Conservation (phyloP, 2,113 vertebrate species). For the Apodemus speciosus region DNA sequence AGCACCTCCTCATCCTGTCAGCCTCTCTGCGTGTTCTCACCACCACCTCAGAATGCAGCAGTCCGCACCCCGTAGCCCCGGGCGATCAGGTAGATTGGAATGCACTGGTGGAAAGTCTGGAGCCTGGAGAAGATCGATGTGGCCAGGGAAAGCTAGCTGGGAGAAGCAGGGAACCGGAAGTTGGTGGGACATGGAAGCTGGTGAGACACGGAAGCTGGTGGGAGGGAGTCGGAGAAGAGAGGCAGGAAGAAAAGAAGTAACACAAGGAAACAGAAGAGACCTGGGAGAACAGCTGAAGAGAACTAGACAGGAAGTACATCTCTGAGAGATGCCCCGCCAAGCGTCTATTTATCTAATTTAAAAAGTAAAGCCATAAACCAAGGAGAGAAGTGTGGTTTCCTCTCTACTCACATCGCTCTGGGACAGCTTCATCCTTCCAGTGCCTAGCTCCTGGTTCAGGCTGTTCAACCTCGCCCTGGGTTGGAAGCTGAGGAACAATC, state of each 20-base stretch:
- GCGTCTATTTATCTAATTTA: conserved; percentile 72
- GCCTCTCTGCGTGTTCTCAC: rapidly evolving
- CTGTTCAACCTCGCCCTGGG: neutral
- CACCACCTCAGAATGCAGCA: neutral
- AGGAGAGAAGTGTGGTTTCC: conserved; percentile 35
- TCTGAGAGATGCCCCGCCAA: conserved; percentile 28
- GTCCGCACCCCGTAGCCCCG: neutral
- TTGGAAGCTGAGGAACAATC: neutral
- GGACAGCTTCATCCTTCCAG: neutral
- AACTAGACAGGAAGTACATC: conserved; percentile 24
- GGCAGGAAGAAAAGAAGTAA: neutral
- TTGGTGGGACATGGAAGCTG: neutral
- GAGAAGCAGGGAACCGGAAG: conserved; percentile 9
- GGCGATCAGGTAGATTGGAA: neutral
- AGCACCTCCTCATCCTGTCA: neutral
- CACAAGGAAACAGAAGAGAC: conserved; percentile 33
- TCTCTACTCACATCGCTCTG: conserved; percentile 10
- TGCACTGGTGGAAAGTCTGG: neutral
- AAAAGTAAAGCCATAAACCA: conserved; percentile 68
- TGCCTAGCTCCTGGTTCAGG: neutral
- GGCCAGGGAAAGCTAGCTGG: neutral
- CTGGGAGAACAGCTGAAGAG: neutral
- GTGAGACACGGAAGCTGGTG: neutral
- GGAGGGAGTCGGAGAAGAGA: neutral
- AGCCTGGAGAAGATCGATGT: neutral